Evolutionary conservation across 1,140 invertebrate species (phyloP).

Genomic region (Sinella curviseta): DNA sequence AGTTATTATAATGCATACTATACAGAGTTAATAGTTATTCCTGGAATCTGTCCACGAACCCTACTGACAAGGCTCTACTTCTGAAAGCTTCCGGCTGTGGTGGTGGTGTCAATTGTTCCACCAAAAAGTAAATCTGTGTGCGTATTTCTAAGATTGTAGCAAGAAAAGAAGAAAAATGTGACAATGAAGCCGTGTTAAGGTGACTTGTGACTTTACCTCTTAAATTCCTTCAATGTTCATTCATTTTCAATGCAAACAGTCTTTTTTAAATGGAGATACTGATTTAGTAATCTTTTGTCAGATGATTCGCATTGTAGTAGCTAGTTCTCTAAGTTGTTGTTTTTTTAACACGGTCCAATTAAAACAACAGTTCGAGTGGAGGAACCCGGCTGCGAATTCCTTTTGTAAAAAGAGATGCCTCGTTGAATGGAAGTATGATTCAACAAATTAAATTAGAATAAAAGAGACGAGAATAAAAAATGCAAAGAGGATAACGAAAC

Average conservation of each 20-base stretch:
- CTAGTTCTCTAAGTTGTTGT: neutral
- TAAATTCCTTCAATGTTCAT: neutral
- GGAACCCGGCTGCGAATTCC: constrained; percentile 9
- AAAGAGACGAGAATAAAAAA: neutral
- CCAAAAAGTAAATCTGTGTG: neutral
- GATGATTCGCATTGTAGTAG: neutral
- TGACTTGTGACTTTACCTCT: neutral
- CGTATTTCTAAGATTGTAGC: neutral
- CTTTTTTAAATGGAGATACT: neutral
- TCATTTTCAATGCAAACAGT: neutral
- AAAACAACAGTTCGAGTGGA: constrained; percentile 6
- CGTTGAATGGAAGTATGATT: neutral
- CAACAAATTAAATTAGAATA: neutral
- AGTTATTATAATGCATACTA: too few species aligned
- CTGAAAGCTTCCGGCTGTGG: constrained; percentile 16
- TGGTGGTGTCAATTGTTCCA: neutral
- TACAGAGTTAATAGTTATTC: too few species aligned
- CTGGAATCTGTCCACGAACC: too few species aligned
- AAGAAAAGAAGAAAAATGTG: constrained; percentile 13
- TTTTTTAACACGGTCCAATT: constrained; percentile 14
- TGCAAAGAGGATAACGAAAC: neutral
- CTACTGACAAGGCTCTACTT: too few species aligned
- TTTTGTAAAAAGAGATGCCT: neutral
- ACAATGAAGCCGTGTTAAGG: neutral
- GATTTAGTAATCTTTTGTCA: neutral